Evolutionary conservation across 1,140 invertebrate genomes (phyloP).

Genomic region (Tribolium madens): DNA sequence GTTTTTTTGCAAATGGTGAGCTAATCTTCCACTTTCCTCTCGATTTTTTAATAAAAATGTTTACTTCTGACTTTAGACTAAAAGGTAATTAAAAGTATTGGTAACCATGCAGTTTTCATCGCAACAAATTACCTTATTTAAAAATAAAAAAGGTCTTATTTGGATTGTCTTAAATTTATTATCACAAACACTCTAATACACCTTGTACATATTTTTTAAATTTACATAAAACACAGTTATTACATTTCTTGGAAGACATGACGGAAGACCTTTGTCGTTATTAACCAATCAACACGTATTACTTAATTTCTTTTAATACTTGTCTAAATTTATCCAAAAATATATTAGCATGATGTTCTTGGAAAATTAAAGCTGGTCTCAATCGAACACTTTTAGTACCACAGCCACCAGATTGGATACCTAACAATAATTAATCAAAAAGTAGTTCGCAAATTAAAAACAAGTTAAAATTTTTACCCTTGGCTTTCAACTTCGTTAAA

Average conservation of each 20-base stretch:
- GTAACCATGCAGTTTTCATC: too few species aligned
- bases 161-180: too few species aligned
- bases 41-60: too few species aligned
- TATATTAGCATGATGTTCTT: constrained; percentile 89
- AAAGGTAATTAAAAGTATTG: too few species aligned
- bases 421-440: not conserved
- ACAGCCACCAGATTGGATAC: constrained; percentile 67
- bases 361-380: constrained; percentile 90
- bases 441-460: not conserved
- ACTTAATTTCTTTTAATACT: constrained; percentile 78
- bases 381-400: constrained; percentile 85
- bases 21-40: too few species aligned
- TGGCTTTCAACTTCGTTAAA: constrained; percentile 78
- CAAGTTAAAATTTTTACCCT: constrained; percentile 71
- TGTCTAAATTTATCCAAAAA: constrained; percentile 87
- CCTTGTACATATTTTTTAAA: too few species aligned
- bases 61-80: too few species aligned
- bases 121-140: too few species aligned
- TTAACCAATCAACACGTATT: not conserved
- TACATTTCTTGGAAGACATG: constrained; percentile 1
- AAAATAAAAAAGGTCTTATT: too few species aligned
- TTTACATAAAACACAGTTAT: not conserved
- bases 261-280: constrained; percentile 1
- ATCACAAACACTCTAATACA: too few species aligned
- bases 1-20: too few species aligned